Percentiles rank a stretch among this genome's conserved stretches.
Conservation (phyloP, 2,113 vertebrate genomes). For the Ameiurus melas region DNA sequence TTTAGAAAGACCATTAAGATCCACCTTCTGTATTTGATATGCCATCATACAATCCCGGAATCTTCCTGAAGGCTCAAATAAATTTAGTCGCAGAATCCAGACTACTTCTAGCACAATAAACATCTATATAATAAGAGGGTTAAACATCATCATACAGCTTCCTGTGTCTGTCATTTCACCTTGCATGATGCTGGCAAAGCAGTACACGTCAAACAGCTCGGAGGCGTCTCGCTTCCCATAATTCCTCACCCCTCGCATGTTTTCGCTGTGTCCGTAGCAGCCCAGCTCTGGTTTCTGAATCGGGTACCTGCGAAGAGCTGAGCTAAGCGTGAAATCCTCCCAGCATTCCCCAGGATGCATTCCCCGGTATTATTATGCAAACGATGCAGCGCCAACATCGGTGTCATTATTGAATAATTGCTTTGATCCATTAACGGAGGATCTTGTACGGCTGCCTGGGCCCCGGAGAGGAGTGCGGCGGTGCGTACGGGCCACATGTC, state of each 20-base stretch:
- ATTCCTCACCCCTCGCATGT: constrained; percentile 86
- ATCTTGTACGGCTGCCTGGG: constrained; percentile 32
- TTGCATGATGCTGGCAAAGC: constrained; percentile 82
- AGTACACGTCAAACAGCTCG: constrained; percentile 91
- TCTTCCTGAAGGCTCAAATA: background rate
- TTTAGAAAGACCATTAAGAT: background rate
- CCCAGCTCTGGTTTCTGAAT: constrained; percentile 87
- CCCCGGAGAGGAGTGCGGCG: constrained; percentile 12
- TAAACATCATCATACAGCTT: background rate
- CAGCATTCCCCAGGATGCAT: background rate
- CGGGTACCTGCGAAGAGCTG: constrained; percentile 79
- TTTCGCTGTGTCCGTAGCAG: constrained; percentile 89
- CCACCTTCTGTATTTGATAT: background rate
- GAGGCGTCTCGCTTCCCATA: constrained; percentile 82
- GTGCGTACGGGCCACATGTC: background rate
- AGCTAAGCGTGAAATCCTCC: constrained; percentile 17
- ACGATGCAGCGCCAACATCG: background rate
- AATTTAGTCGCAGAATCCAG: background rate
- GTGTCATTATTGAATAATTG: constrained; percentile 36
- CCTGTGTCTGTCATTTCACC: constrained; percentile 63
- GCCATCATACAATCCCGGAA: background rate
- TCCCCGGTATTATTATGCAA: constrained; percentile 34
- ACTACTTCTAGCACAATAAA: background rate
- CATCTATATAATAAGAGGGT: background rate
- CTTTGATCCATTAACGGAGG: constrained; percentile 25